Conservation (phyloP, 2,797 vertebrate species). For the Odontamblyopus rebecca region DNA sequence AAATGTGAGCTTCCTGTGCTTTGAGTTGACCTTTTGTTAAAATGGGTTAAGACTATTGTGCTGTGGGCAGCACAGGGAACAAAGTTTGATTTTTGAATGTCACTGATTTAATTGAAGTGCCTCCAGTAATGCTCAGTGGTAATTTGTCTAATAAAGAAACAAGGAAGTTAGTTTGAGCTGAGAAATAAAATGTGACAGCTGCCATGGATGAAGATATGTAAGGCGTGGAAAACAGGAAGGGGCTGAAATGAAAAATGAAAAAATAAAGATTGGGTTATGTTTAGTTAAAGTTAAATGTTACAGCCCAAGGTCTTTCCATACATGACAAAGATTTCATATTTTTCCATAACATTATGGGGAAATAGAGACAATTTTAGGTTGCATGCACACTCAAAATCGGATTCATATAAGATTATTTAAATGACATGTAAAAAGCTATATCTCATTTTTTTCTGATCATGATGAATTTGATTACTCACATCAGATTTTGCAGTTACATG, state of each 20-base stretch:
- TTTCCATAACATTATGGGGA: neutral
- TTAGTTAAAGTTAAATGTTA: neutral
- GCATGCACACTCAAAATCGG: too few relatives aligned
- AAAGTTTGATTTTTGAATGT: conserved; percentile 34
- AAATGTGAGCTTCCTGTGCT: conserved; percentile 19
- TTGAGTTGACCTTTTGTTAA: conserved; percentile 20
- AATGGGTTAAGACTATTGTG: conserved; percentile 28
- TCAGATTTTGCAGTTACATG: too few relatives aligned
- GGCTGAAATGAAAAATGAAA: neutral
- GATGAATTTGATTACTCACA: too few relatives aligned
- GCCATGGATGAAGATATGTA: neutral
- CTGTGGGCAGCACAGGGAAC: conserved; percentile 10
- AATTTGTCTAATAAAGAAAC: conserved; percentile 13
- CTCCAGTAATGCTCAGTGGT: conserved; percentile 8
- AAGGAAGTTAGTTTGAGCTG: conserved; percentile 7
- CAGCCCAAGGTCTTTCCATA: neutral
- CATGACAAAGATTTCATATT: neutral
- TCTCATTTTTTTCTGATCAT: too few relatives aligned
- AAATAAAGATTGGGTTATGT: neutral
- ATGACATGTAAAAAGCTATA: too few relatives aligned
- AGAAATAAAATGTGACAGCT: conserved; percentile 1
- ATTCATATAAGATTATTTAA: too few relatives aligned
- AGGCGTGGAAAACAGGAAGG: neutral
- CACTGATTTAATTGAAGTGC: conserved; percentile 36
- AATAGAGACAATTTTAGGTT: neutral